A percentile compares a stretch with the other conserved stretches of the same genome.
Evolutionary conservation across 2,888 invertebrate genomes (phyloP).

Genomic region (Galerucella calmariensis): DNA sequence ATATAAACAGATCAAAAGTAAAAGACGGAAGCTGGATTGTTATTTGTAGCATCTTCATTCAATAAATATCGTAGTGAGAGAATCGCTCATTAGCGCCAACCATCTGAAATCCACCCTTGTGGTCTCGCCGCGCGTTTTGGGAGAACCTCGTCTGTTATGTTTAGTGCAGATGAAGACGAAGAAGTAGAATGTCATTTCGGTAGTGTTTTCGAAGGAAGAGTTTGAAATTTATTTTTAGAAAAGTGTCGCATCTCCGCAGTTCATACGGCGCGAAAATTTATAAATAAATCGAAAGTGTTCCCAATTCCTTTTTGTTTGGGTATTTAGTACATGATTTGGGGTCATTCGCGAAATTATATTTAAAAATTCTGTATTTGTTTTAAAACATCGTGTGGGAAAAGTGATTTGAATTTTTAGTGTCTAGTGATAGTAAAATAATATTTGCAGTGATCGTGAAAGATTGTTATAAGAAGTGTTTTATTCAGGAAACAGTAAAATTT

Average conservation of each 20-base stretch:
- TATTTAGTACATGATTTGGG: slow-evolving; percentile 23
- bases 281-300: slow-evolving; percentile 42
- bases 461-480: not conserved
- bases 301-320: slow-evolving; percentile 33
- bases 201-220: slow-evolving; percentile 33
- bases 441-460: not conserved
- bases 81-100: not conserved
- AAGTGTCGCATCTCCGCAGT: slow-evolving; percentile 31
- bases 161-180: slow-evolving; percentile 10
- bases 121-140: not conserved
- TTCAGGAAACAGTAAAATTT: too few relatives aligned
- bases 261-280: slow-evolving; percentile 42
- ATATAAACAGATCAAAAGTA: not conserved
- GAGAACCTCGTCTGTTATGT: slow-evolving; percentile 2
- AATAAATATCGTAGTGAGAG: not conserved
- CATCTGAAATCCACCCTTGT: not conserved
- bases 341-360: slow-evolving; percentile 28
- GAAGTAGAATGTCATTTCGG: slow-evolving; percentile 7
- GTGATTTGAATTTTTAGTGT: not conserved
- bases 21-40: not conserved
- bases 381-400: not conserved
- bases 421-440: not conserved
- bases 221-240: slow-evolving; percentile 42
- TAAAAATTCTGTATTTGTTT: not conserved
- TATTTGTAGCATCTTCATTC: not conserved